These are phyloP conservation scores for Drosophila littoralis DNA, from an alignment of 1,140 invertebrate species.

Conservation along the genomic window DNA sequence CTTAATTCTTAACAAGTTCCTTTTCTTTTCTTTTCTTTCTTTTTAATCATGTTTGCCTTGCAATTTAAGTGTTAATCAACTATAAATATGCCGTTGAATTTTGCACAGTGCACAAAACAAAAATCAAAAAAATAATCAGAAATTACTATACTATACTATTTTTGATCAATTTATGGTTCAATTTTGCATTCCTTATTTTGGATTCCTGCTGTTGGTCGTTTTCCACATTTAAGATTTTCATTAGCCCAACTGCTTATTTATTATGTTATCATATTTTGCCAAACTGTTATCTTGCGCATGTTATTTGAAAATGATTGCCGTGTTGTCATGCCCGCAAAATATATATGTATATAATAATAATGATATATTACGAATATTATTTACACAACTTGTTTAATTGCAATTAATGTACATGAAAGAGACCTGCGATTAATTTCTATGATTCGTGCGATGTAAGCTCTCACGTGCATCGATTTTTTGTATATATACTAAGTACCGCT, in stretches of 20 bases:
- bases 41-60: not conserved
- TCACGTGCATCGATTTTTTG: constrained; percentile 4
- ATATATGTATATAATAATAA: not conserved
- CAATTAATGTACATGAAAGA: not conserved
- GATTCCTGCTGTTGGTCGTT: too few relatives aligned
- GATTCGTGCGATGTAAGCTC: constrained; percentile 12
- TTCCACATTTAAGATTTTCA: too few relatives aligned
- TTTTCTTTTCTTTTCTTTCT: too few relatives aligned
- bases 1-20: not conserved
- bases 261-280: too few relatives aligned
- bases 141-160: too few relatives aligned
- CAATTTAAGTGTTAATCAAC: too few relatives aligned
- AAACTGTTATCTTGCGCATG: not conserved
- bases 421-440: constrained; percentile 5
- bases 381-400: constrained; percentile 18
- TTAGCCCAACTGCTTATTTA: too few relatives aligned
- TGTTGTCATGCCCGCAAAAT: not conserved
- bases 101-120: too few relatives aligned
- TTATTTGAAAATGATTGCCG: not conserved
- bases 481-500: not conserved
- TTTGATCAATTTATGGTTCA: too few relatives aligned
- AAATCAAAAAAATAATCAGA: too few relatives aligned
- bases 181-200: too few relatives aligned
- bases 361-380: not conserved
- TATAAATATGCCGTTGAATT: too few relatives aligned